Conservation (phyloP, 2,797 vertebrate genomes). For the Eulemur albifrons region DNA sequence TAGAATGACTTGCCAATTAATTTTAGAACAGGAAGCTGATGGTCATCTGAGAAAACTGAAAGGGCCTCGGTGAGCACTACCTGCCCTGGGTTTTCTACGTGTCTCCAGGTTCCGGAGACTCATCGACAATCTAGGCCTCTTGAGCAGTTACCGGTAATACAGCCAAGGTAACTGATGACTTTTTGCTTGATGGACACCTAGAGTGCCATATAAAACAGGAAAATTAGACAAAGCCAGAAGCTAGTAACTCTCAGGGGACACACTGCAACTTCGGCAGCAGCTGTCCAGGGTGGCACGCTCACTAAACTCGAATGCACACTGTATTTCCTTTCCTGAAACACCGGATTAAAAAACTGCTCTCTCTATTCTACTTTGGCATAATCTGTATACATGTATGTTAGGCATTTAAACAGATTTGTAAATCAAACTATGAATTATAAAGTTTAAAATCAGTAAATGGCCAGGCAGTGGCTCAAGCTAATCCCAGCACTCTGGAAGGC, state of each 20-base stretch:
- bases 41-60: not conserved
- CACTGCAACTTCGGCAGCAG: too few relatives aligned
- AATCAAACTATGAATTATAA: not conserved
- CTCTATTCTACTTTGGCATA: not conserved
- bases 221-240: not conserved
- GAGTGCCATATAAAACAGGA: not conserved
- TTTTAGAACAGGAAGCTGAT: not conserved
- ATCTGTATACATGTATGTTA: not conserved
- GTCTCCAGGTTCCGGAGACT: not conserved
- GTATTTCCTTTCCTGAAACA: not conserved
- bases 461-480: too few relatives aligned
- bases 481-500: too few relatives aligned
- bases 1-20: not conserved
- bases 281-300: not conserved
- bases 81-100: not conserved
- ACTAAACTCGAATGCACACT: not conserved
- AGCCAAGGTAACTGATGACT: not conserved
- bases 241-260: not conserved
- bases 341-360: not conserved
- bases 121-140: not conserved
- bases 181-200: not conserved
- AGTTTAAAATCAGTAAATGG: not conserved
- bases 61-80: not conserved
- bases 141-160: not conserved
- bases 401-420: not conserved